Percentiles rank a stretch among this genome's conserved stretches.
phyloP scores from a whole-genome alignment of 2,797 vertebrate species.

The Cyprinella venusta region DNA sequence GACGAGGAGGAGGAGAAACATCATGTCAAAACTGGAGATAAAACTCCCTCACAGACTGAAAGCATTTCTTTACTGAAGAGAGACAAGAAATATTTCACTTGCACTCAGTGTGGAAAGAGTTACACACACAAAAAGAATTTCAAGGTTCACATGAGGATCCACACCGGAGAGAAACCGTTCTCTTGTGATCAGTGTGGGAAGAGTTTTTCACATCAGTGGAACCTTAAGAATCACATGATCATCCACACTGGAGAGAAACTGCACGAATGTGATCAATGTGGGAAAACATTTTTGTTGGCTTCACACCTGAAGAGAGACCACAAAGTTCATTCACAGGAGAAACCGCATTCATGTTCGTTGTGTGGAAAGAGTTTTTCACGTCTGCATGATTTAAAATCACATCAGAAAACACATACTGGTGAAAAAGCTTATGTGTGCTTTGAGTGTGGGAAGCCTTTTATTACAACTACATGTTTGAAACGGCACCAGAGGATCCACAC shows the following conservation, averaged over 20 bases:
- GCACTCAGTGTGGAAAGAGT: background rate
- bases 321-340: background rate
- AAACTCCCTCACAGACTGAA: background rate
- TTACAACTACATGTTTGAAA: background rate
- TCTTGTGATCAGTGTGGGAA: background rate
- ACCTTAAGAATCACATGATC: background rate
- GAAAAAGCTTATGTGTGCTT: background rate
- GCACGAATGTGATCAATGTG: background rate
- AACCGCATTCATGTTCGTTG: background rate
- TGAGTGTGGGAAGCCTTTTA: background rate
- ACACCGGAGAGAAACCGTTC: background rate
- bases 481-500: background rate
- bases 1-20: background rate
- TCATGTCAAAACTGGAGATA: background rate
- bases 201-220: background rate
- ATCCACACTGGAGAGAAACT: background rate
- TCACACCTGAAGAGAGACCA: background rate
- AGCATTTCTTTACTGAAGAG: background rate
- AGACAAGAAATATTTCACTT: background rate
- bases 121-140: background rate
- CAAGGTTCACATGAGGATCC: background rate
- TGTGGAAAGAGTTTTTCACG: background rate
- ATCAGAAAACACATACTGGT: background rate
- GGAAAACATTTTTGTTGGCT: background rate
- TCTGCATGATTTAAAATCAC: background rate